These are phyloP conservation scores for Stomatorhinus walkeri DNA, from an alignment of 2,797 vertebrate genomes.

Conservation along the genomic window DNA sequence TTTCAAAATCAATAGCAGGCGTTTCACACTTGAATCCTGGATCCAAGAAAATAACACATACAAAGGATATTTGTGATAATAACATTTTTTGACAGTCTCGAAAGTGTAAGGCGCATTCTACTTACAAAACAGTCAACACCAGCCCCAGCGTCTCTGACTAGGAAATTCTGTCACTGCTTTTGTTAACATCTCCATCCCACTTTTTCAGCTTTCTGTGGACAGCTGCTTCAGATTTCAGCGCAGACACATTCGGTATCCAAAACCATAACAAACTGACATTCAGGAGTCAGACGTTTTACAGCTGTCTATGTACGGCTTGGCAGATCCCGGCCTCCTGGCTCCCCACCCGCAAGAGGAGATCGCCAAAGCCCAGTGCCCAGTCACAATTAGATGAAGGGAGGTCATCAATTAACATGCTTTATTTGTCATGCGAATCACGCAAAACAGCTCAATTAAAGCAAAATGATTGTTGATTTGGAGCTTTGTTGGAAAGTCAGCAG, in stretches of 20 bases:
- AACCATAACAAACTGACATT: not conserved
- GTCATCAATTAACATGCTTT: not conserved
- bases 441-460: not conserved
- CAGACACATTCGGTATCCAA: conserved; percentile 9
- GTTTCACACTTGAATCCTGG: not conserved
- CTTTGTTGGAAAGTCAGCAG: not conserved
- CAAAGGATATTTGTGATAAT: not conserved
- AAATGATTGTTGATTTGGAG: not conserved
- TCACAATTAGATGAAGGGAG: not conserved
- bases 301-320: not conserved
- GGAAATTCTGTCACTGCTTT: not conserved
- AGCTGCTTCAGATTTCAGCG: not conserved
- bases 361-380: not conserved
- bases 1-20: conserved; percentile 3
- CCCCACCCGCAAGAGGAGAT: not conserved
- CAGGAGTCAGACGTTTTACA: not conserved
- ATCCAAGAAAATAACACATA: not conserved
- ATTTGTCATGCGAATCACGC: not conserved
- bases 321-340: not conserved
- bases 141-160: not conserved
- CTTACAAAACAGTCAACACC: not conserved
- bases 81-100: not conserved
- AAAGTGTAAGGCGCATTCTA: not conserved
- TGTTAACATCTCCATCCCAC: not conserved
- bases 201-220: not conserved